Evolutionary conservation across 2,888 invertebrate species (phyloP), one percentile per base, ranked within the genome.

Genomic region (Pseudococcus longispinus): DNA sequence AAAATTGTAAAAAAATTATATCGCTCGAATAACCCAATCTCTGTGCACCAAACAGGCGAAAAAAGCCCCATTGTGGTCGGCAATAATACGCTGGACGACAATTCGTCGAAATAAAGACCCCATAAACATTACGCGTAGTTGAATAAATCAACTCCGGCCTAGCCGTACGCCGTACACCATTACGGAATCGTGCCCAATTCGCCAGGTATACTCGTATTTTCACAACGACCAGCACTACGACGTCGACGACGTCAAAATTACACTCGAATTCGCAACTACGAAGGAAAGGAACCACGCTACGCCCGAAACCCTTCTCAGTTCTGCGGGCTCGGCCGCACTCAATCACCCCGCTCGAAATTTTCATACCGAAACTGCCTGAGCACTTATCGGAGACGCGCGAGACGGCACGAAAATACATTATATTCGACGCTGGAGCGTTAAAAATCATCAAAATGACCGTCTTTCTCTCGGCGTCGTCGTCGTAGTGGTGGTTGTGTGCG

Each of bases 371-470:
- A 60, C 60, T 60, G 60, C 60, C 23, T 60, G 11, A 23, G 60
- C 60, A 60, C 60, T 60, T 60, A 60, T 60, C 60, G 60, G 23
- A 60, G 60, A 60, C 23, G 60, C 70, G 65, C 70, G 70, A 70
- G 70, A 20, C 70, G 70, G 29, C 15, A 29, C 70, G 29, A 29
- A 70, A 70, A 70, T 70, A 70, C 70, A 70, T 70, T 70, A 70
- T 70, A 70, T 70, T 70, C 70, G 70, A 70, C 70, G 70, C 70
- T 29, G 70, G 70, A 70, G 70, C 70, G 70, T 70, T 70, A 70
- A 70, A 70, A 70, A 70, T 70, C 70, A 70, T 70, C 70, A 70
- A 70, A 70, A 70, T 70, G 70, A 70, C 70, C 70, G 70, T 70
- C 70, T 70, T 70, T 70, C 70, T 65, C 65, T 70, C 29, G 70